These are phyloP conservation scores for Myotis yumanensis DNA, from an alignment of 2,113 vertebrate genomes.

Conservation along the genomic window DNA sequence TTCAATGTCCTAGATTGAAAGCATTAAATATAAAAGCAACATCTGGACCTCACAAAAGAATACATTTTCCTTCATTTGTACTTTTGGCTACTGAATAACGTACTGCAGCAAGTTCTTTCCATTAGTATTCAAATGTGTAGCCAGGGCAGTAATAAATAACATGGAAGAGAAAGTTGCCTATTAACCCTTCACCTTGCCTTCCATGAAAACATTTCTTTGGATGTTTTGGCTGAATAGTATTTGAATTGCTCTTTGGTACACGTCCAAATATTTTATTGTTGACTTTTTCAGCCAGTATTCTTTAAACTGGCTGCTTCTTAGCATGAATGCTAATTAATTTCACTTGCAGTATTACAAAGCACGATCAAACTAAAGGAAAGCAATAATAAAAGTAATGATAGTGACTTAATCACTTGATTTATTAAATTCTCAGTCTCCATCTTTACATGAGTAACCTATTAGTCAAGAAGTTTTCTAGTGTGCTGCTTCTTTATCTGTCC, in stretches of 20 bases:
- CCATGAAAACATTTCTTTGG: neutral
- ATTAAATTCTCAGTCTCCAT: neutral
- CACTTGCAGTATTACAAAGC: conserved; percentile 43
- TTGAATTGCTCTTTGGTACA: conserved; percentile 29
- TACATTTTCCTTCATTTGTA: conserved; percentile 55
- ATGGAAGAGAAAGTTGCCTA: conserved; percentile 48
- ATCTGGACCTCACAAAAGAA: conserved; percentile 62
- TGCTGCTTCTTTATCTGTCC: conserved; percentile 9
- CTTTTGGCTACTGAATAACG: conserved; percentile 55
- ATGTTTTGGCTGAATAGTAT: conserved; percentile 37
- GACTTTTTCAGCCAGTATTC: neutral
- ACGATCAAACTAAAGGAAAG: conserved; percentile 46
- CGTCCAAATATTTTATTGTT: conserved; percentile 45
- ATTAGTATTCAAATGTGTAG: conserved; percentile 56
- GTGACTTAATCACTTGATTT: neutral
- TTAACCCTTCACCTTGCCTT: conserved; percentile 63
- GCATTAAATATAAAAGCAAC: conserved; percentile 59
- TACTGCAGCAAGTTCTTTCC: conserved; percentile 45
- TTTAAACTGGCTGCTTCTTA: neutral
- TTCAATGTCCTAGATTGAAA: conserved; percentile 23
- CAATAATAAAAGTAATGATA: neutral
- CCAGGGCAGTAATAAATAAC: conserved; percentile 40
- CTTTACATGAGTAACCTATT: neutral
- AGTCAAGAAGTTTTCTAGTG: conserved; percentile 42
- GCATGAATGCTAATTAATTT: conserved; percentile 35